Evolutionary conservation across 2,888 invertebrate species (phyloP), one percentile per base, ranked within the genome.

Genomic region (Hirtodrosophila trivittata): DNA sequence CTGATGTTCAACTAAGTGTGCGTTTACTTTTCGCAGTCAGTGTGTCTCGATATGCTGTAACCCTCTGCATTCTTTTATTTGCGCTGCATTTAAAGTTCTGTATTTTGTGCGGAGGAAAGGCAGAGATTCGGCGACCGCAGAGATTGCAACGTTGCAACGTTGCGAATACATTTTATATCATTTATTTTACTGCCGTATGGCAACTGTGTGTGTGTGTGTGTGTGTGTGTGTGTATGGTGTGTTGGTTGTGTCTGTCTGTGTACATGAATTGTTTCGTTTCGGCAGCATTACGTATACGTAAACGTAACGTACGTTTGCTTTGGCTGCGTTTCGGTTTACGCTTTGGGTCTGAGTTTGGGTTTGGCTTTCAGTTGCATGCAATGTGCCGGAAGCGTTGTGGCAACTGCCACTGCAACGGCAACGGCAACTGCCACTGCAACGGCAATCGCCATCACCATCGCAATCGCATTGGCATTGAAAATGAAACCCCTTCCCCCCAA

Each of bases 391-490:
- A 70, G 52, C 58, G 39, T 21, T 52, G 58, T 43, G 57, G 58
- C 71, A 65, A 57, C 66, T 45, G 43, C 62, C 45, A 35, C 30
- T 25, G 54, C 63, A 46, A 41, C 43, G 21, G 59, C 75, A 49
- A 26, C 18, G 8, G 37, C 45, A 45, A 26, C 26, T 47, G 55
- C 56, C 72, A 70, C 49, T 50, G 72, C 67, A 67, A 68, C 46
- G 14, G 43, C 52, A 62, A 66, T 66, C 28, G 28, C 28, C 7
- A 9, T 42, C 14, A 25, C 42, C 13, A 18, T 45, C 45, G 65
- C 65, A 65, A 75, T 82, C 57, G 69, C 78, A 70, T 70, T 77
- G 77, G 80, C 83, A 82, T 82, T 82, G 83, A 78, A 82, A 63
- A 59, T 56, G 58, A 33, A 54, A 51, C 21, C 32, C 6, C 12